These are phyloP conservation scores for Porites lutea DNA, from an alignment of 64 coral and sea anemone genomes.

Conservation along the genomic window DNA sequence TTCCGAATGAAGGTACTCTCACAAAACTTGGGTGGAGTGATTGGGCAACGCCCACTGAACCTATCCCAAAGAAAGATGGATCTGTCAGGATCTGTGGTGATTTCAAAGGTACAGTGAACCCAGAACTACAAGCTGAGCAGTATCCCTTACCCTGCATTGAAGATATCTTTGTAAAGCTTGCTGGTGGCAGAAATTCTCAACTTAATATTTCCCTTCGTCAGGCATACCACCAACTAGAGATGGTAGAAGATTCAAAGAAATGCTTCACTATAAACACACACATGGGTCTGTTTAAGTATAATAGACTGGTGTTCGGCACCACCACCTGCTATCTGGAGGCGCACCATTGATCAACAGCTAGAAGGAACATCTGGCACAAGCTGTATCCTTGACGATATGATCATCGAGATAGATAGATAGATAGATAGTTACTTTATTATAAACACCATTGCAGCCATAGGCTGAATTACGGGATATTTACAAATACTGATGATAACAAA, in stretches of 20 bases:
- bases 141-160: constrained; percentile 45
- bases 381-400: neutral
- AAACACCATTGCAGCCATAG: no score
- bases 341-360: constrained; percentile 12
- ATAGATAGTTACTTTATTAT: no score
- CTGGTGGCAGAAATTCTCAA: constrained; percentile 40
- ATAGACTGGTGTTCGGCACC: neutral
- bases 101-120: constrained; percentile 36
- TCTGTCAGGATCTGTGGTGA: constrained; percentile 20
- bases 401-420: neutral
- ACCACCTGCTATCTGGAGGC: constrained; percentile 4
- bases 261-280: neutral
- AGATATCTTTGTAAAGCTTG: constrained; percentile 23
- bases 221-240: neutral
- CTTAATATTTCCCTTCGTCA: constrained; percentile 20
- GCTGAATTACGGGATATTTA: no score
- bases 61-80: constrained; percentile 21
- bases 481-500: no score
- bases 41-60: constrained; percentile 27
- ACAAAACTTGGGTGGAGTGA: constrained; percentile 12
- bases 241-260: neutral
- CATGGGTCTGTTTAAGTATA: neutral
- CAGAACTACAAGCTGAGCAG: neutral
- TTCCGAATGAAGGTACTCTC: constrained; percentile 20
- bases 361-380: constrained; percentile 1